A percentile compares a stretch with the other conserved stretches of the same genome.
phyloP scores from a whole-genome alignment of 1,140 invertebrate species.

The Drusus annulatus region DNA sequence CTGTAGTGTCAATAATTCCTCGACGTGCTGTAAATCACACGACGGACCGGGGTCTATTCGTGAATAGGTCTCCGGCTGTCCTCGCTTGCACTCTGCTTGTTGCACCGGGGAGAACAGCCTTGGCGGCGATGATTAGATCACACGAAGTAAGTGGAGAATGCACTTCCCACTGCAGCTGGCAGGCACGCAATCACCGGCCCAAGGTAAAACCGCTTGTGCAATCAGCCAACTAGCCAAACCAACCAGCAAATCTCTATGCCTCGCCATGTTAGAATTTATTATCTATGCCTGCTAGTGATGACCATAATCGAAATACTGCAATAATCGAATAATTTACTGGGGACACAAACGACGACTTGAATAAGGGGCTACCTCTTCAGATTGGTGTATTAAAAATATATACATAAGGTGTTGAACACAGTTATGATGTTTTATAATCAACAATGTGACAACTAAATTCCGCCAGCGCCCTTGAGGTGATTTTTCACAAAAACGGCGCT shows the following conservation, averaged over 20 bases:
- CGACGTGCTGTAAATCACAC: not conserved
- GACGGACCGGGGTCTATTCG: not conserved
- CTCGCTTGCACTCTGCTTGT: not conserved
- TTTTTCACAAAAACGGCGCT: no score
- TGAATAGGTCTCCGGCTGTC: not conserved
- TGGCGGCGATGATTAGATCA: constrained; percentile 37
- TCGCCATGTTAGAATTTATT: not conserved
- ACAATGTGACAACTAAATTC: no score
- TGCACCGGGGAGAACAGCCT: constrained; percentile 14
- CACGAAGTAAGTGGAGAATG: constrained; percentile 37
- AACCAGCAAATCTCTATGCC: not conserved
- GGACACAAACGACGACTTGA: no score
- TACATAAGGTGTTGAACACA: no score
- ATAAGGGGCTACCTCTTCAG: no score
- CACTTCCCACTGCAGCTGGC: constrained; percentile 35
- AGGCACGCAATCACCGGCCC: constrained; percentile 12
- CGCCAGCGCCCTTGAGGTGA: no score
- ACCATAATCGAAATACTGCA: not conserved
- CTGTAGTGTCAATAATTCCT: constrained; percentile 11
- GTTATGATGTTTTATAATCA: no score
- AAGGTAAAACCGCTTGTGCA: constrained; percentile 20
- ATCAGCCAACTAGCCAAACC: not conserved
- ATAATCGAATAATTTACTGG: no score
- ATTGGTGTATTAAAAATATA: no score
- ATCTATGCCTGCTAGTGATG: not conserved